Percentiles rank a stretch among this genome's conserved stretches.
phyloP scores from a whole-genome alignment of 2,888 invertebrate species.

The Eulithis prunata region DNA sequence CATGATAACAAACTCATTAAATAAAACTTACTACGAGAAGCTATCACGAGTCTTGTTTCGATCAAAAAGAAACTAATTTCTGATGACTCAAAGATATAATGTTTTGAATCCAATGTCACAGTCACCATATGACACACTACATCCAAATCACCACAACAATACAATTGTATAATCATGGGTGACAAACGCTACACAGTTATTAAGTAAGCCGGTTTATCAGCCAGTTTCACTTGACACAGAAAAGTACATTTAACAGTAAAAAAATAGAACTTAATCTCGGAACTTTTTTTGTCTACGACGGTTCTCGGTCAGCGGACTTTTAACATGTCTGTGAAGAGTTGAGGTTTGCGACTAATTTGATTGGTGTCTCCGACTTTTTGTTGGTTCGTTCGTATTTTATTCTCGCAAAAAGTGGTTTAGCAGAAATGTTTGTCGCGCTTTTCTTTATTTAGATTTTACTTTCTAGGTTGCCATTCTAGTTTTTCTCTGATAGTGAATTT shows the following conservation, averaged over 20 bases:
- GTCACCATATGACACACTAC: slow-evolving; percentile 1
- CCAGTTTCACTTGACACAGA: background rate
- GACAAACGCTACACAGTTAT: slow-evolving; percentile 2
- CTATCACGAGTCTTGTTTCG: too few species aligned
- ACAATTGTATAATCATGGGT: background rate
- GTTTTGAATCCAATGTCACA: slow-evolving; percentile 8
- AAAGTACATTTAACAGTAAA: slow-evolving; percentile 18
- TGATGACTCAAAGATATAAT: slow-evolving; percentile 7
- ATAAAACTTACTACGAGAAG: background rate
- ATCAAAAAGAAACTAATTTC: background rate
- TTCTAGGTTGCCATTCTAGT: slow-evolving; percentile 15
- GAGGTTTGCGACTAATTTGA: slow-evolving; percentile 47
- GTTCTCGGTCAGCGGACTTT: slow-evolving; percentile 41
- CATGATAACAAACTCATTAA: background rate
- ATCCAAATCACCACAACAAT: background rate
- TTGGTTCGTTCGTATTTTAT: slow-evolving; percentile 39
- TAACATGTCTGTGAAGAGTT: slow-evolving; percentile 46
- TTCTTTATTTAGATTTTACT: slow-evolving; percentile 23
- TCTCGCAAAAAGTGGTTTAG: slow-evolving; percentile 24
- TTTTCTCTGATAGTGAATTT: background rate
- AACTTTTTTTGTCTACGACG: slow-evolving; percentile 24
- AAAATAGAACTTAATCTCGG: slow-evolving; percentile 13
- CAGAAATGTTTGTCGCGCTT: slow-evolving; percentile 27
- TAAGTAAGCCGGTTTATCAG: background rate
- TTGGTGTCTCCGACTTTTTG: slow-evolving; percentile 42